phyloP scores from a whole-genome alignment of 2,113 vertebrate genomes.

The Mohoua ochrocephala region DNA sequence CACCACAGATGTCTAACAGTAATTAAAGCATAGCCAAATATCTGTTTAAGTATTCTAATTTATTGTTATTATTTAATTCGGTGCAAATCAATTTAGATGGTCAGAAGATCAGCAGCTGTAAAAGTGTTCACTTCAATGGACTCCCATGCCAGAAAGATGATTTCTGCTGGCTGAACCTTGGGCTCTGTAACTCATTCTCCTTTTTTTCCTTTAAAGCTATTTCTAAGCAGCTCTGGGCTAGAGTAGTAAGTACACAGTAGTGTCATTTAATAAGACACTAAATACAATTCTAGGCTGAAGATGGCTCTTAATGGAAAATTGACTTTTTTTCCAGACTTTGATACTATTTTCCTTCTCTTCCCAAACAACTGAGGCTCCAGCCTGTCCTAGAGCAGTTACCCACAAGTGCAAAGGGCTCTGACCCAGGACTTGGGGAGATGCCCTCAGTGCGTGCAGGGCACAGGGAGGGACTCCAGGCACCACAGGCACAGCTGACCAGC shows the following conservation, averaged over 20 bases:
- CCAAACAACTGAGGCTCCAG: not conserved
- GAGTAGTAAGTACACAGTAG: not conserved
- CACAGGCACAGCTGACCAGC: not conserved
- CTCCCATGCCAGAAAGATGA: not conserved
- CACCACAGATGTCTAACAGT: not conserved
- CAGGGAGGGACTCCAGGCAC: no score
- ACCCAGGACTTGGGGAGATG: not conserved
- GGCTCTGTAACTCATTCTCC: not conserved
- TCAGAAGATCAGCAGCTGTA: not conserved
- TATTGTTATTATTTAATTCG: not conserved
- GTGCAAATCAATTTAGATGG: not conserved
- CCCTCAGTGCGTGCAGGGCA: not conserved
- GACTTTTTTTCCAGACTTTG: not conserved
- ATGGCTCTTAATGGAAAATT: not conserved
- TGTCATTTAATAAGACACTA: not conserved
- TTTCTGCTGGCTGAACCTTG: not conserved
- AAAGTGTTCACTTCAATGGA: not conserved
- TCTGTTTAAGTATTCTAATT: not conserved
- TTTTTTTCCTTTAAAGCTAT: not conserved
- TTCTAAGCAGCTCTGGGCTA: not conserved
- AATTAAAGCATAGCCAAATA: not conserved
- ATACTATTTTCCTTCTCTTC: not conserved
- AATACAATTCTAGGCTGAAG: not conserved
- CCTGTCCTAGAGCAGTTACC: not conserved
- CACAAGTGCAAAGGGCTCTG: not conserved